Evolutionary conservation across 2,797 vertebrate genomes (phyloP), one percentile per base, ranked within the genome.

Genomic region (Babyrousa celebensis): DNA sequence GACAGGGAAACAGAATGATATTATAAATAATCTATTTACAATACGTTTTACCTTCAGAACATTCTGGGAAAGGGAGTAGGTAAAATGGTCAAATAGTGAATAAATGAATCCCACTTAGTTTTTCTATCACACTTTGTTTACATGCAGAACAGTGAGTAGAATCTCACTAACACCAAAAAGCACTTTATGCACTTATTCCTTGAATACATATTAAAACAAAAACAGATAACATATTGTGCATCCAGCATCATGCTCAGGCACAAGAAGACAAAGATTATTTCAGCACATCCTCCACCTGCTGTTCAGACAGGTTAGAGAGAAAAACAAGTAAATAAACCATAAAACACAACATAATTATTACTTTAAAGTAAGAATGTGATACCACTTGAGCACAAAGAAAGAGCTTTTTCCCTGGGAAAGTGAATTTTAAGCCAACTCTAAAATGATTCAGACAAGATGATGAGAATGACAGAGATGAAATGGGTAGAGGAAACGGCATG

Each of bases 371-470:
- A 68, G 12, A 36, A 74, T 21, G 56, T 40, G 23, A 72, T 12
- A 36, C 56, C 21, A 27, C 15, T 36, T 78, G 23, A 18, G 25
- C 27, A 67, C 91, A 85, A 79, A 36, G 75, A 93, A 29, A 32
- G 18, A 8, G 40, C 52, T 25, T 65, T 82, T 48, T 92, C 85
- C 80, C 56, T 20, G 7, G 62, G 21, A 93, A 80, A 78, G 43
- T 62, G 52, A 77, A n/a, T 77, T 72, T 71, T 27, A 93, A 83
- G 25, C 29, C 68, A 18, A 70, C 63, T 88, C 23, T 32, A 72
- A 85, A 79, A 77, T 92, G 85, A 75, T 23, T 62, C 14, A 87
- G 54, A 92, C 23, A 32, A 86, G 52, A 86, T 56, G 36, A 54
- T 6, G 20, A 72, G 40, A n/a, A 54, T 65, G 79, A 85, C 23